A percentile compares a stretch with the other conserved stretches of the same genome.
Conservation (phyloP, 2,888 invertebrate species). For the Abscondita cerata region DNA sequence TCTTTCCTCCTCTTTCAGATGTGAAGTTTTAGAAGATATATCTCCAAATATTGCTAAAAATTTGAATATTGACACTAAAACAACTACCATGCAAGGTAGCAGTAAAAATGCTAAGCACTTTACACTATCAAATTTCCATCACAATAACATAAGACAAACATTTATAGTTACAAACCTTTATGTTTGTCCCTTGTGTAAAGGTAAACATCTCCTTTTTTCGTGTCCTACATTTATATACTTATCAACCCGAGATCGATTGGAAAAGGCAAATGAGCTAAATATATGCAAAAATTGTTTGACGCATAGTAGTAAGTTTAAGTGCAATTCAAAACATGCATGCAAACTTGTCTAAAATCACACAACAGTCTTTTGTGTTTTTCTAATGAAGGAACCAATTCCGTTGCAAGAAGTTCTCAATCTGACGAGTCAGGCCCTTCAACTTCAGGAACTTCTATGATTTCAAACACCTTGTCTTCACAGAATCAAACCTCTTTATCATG, state of each 20-base stretch:
- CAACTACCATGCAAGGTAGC: too few relatives aligned
- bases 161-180: background rate
- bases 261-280: slow-evolving; percentile 4
- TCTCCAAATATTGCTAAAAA: too few relatives aligned
- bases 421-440: too few relatives aligned
- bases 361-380: too few relatives aligned
- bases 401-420: too few relatives aligned
- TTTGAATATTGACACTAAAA: too few relatives aligned
- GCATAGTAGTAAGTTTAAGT: background rate
- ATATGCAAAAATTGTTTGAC: slow-evolving; percentile 15
- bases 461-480: too few relatives aligned
- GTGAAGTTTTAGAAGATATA: background rate
- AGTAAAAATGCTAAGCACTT: background rate
- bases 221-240: slow-evolving; percentile 4
- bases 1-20: background rate
- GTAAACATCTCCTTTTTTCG: background rate
- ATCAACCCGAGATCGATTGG: background rate
- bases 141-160: background rate
- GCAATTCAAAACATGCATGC: background rate
- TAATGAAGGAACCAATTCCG: too few relatives aligned
- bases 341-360: too few relatives aligned
- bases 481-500: too few relatives aligned
- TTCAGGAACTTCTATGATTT: too few relatives aligned
- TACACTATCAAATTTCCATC: background rate
- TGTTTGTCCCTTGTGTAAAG: background rate